A percentile compares a stretch with the other conserved stretches of the same genome.
Conservation (phyloP, 1,140 invertebrate species). For the Mamestra configurata region DNA sequence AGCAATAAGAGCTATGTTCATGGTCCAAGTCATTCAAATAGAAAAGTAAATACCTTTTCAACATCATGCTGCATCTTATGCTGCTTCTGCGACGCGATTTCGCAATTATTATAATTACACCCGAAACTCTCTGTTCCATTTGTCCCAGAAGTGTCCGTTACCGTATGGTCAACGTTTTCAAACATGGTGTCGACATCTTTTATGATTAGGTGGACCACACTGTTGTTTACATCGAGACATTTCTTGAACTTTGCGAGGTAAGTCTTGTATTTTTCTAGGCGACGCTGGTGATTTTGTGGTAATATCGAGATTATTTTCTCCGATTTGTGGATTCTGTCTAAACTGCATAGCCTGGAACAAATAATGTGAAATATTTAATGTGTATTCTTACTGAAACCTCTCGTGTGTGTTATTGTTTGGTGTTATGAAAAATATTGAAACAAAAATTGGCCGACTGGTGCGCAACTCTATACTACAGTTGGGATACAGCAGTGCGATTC, state of each 20-base stretch:
- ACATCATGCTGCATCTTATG: constrained; percentile 86
- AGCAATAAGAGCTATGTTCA: too few species aligned
- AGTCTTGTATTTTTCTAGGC: constrained; percentile 92
- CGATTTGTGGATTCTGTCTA: constrained; percentile 91
- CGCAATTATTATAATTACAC: constrained; percentile 81
- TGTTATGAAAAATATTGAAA: too few species aligned
- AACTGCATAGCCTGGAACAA: constrained; percentile 86
- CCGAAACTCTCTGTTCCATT: constrained; percentile 78
- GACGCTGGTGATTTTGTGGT: constrained; percentile 92
- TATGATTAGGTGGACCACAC: constrained; percentile 94
- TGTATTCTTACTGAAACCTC: too few species aligned
- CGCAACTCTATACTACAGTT: too few species aligned
- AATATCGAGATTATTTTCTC: constrained; percentile 93
- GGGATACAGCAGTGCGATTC: too few species aligned
- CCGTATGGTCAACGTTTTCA: constrained; percentile 86
- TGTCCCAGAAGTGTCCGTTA: constrained; percentile 58
- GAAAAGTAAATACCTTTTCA: constrained; percentile 72
- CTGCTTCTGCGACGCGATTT: constrained; percentile 76
- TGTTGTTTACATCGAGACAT: constrained; percentile 95
- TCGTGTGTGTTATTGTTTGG: too few species aligned
- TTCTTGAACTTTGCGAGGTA: constrained; percentile 92
- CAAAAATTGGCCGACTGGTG: too few species aligned
- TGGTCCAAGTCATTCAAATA: constrained; percentile 8
- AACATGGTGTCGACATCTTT: constrained; percentile 95
- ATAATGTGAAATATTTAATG: too few species aligned